phyloP scores from a whole-genome alignment of 2,113 vertebrate species.

The Rhineura floridana region DNA sequence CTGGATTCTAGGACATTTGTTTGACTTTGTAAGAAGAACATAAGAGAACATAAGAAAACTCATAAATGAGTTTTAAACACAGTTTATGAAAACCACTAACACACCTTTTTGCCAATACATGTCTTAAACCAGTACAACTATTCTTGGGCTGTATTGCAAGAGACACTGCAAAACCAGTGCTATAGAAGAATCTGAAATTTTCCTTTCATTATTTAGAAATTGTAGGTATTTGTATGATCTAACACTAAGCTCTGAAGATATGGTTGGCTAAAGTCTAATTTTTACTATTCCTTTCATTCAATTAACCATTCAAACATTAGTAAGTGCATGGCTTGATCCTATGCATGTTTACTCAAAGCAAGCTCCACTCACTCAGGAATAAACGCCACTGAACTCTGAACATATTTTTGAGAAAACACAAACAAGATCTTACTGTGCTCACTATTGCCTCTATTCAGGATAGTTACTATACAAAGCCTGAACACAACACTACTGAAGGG shows the following conservation, averaged over 20 bases:
- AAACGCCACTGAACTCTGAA: not conserved
- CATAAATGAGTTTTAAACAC: not conserved
- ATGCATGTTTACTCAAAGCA: not conserved
- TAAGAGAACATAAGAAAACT: slow-evolving; percentile 40
- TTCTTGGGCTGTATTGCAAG: not conserved
- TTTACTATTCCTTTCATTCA: not conserved
- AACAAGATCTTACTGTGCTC: not conserved
- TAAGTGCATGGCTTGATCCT: not conserved
- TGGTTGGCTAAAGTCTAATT: not conserved
- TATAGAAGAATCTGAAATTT: not conserved
- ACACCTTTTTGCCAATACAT: not conserved
- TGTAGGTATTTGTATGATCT: not conserved
- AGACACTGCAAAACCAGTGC: not conserved
- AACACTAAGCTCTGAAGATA: not conserved
- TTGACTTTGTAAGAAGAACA: slow-evolving; percentile 52
- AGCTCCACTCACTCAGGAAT: not conserved
- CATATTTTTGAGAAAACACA: not conserved
- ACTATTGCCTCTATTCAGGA: not conserved
- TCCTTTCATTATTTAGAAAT: not conserved
- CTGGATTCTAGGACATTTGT: slow-evolving; percentile 7
- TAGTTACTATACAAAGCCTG: not conserved
- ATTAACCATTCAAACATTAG: not conserved
- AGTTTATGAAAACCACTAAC: not conserved
- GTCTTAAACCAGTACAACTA: not conserved
- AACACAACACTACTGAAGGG: not conserved